Base-by-base conservation (phyloP, 2,113 vertebrate genomes). In the Penelope pileata region DNA sequence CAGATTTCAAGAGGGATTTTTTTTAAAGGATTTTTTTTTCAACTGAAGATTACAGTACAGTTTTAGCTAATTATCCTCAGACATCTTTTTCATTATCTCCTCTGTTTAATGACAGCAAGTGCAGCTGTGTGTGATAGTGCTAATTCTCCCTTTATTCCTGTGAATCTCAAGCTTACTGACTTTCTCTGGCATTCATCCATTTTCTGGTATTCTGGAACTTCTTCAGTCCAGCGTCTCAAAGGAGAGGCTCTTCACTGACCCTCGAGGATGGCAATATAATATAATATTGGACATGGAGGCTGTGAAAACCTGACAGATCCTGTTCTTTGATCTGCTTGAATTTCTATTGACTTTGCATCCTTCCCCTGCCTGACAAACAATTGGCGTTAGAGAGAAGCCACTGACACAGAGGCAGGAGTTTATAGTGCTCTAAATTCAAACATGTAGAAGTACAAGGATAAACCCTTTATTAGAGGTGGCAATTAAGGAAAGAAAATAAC, bases 11-110 rank as follows among this genome's bases (percentile, higher is more conserved):
- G 9, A 87, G 69, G 32, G 19, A 93, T 53, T 56, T 86, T 91
- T 86, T 92, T 94, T 47, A 87, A 90, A 74, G 18, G 10, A 47
- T 45, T 40, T 78, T 32, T 60, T 92, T 80, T 89, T 63, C n/a
- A 86, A 4, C 47, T 83, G 48, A 83, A 69, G 47, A 81, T 86
- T 88, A 73, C 15, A 36, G 24, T 58, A 40, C 7, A 50, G 11
- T 84, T 96, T 89, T 69, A 83, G 34, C 32, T 91, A 75, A 83
- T 95, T 96, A 64, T 81, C 76, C 38, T 58, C 74, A 76, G 38
- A 83, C n/a, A 42, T 86, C 38, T 58, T 62, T 59, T 93, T 94
- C 93, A 85, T 75, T 83, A 77, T 70, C 29, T 67, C 15, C 10
- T 68, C 56, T 73, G 43, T 53, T 54, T 32, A 88, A 83, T 81